Evolutionary conservation across 2,888 invertebrate genomes (phyloP).

Genomic region (Perizoma affinitatum): DNA sequence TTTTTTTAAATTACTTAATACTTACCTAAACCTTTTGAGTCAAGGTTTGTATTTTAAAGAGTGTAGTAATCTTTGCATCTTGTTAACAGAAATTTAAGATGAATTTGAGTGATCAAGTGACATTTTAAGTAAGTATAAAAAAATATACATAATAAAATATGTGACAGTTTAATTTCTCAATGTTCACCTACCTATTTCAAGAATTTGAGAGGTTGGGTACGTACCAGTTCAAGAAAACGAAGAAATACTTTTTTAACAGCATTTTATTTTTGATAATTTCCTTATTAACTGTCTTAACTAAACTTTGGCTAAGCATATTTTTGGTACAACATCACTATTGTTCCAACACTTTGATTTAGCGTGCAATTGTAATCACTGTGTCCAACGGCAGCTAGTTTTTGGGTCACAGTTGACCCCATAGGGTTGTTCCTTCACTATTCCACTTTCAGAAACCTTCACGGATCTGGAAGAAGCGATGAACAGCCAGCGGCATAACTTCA

Average conservation of each 20-base stretch:
- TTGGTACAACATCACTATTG: slow-evolving; percentile 60
- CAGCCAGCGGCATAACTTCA: slow-evolving; percentile 63
- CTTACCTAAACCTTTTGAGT: too few relatives aligned
- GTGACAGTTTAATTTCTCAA: too few relatives aligned
- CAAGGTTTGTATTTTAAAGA: too few relatives aligned
- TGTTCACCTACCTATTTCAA: too few relatives aligned
- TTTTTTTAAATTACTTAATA: too few relatives aligned
- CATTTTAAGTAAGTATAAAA: too few relatives aligned
- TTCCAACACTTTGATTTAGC: slow-evolving; percentile 38
- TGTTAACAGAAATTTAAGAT: too few relatives aligned
- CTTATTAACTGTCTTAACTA: slow-evolving; percentile 52
- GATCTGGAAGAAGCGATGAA: slow-evolving; percentile 47
- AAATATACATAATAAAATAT: too few relatives aligned
- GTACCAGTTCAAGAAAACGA: slow-evolving; percentile 32
- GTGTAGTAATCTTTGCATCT: too few relatives aligned
- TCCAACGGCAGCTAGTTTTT: slow-evolving; percentile 37
- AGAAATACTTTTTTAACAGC: slow-evolving; percentile 33
- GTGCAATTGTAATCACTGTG: slow-evolving; percentile 39
- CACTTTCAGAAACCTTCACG: slow-evolving; percentile 44
- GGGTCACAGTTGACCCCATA: slow-evolving; percentile 44
- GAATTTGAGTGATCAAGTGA: too few relatives aligned
- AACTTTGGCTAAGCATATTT: slow-evolving; percentile 49
- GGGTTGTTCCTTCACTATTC: slow-evolving; percentile 47
- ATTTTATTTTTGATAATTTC: slow-evolving; percentile 41
- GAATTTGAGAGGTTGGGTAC: slow-evolving; percentile 5